These are phyloP conservation scores for Phoxinus phoxinus DNA, from an alignment of 2,113 vertebrate genomes.

Conservation along the genomic window DNA sequence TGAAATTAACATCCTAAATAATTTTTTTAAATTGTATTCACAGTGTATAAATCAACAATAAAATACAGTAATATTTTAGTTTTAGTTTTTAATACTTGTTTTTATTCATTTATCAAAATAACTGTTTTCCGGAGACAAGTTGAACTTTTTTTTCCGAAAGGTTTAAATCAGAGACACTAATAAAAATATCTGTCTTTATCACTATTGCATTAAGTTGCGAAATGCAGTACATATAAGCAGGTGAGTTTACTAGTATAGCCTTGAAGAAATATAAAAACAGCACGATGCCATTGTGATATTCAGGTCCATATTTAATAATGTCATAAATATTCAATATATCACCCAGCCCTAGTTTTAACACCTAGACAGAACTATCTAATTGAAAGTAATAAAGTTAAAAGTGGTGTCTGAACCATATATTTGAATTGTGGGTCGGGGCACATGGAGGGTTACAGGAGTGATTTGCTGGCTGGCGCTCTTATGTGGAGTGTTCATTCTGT, in stretches of 20 bases:
- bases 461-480: slow-evolving; percentile 29
- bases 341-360: background rate
- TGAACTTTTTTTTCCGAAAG: no score
- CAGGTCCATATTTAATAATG: background rate
- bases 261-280: background rate
- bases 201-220: background rate
- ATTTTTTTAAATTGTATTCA: background rate
- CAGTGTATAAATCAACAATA: background rate
- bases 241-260: background rate
- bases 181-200: no score
- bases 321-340: background rate
- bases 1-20: no score
- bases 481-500: slow-evolving; percentile 45
- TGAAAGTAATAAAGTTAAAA: slow-evolving; percentile 6
- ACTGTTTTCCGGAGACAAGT: no score
- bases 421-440: background rate
- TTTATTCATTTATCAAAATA: no score
- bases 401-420: background rate
- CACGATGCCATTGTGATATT: background rate
- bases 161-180: no score
- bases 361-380: background rate
- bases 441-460: slow-evolving; percentile 25
- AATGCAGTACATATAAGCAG: background rate
- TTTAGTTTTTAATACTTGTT: no score
- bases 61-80: background rate